Conservation (phyloP, 2,797 vertebrate genomes). For the Fratercula arctica region DNA sequence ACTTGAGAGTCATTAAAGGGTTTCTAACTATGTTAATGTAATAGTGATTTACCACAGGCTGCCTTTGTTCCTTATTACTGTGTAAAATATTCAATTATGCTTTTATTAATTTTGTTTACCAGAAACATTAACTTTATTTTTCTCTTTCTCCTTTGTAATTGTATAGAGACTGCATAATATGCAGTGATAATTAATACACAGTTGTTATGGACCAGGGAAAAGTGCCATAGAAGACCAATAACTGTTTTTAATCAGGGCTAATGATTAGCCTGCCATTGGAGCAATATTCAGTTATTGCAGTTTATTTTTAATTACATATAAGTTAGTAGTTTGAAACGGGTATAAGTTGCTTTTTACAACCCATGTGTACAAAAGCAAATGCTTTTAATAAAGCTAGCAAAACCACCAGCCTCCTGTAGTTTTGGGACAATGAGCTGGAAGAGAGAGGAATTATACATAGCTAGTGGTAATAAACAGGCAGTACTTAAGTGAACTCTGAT, state of each 20-base stretch:
- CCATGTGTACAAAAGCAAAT: constrained; percentile 48
- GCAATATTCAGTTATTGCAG: constrained; percentile 83
- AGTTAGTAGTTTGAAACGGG: constrained; percentile 72
- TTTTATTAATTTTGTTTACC: constrained; percentile 76
- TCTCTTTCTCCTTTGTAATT: constrained; percentile 75
- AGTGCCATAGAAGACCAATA: constrained; percentile 95
- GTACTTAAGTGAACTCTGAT: constrained; percentile 72
- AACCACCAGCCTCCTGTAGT: constrained; percentile 53
- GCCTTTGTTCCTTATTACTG: constrained; percentile 85
- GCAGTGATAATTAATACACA: constrained; percentile 72
- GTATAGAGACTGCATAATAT: constrained; percentile 71
- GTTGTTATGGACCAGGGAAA: constrained; percentile 83
- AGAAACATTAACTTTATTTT: constrained; percentile 72
- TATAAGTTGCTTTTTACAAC: constrained; percentile 56
- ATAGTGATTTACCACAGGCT: constrained; percentile 82
- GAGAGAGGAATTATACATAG: constrained; percentile 29
- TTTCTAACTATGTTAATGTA: constrained; percentile 81
- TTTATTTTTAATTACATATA: constrained; percentile 61
- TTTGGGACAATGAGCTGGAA: constrained; percentile 53
- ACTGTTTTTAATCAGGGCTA: constrained; percentile 83
- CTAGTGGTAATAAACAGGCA: constrained; percentile 64
- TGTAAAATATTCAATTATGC: constrained; percentile 71
- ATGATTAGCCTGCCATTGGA: constrained; percentile 77
- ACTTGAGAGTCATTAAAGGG: constrained; percentile 80
- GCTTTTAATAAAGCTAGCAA: constrained; percentile 66